Evolutionary conservation across 2,888 invertebrate species (phyloP), one percentile per base, ranked within the genome.

Genomic region (Ichneumon xanthorius): DNA sequence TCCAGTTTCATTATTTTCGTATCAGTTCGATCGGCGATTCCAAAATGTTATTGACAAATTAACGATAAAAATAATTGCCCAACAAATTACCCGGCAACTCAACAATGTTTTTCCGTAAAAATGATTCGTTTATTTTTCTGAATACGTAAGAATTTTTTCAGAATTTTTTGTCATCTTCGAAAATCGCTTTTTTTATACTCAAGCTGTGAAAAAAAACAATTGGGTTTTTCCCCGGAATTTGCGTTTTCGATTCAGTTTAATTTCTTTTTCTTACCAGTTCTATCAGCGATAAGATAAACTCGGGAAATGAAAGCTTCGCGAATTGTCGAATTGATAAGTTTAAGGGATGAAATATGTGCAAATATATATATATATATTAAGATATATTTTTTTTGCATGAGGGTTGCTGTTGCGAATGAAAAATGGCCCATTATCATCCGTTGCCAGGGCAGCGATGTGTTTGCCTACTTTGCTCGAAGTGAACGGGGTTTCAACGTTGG

Each of bases 401-500:
- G 61, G 30, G 58, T 26, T 33, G n/a, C 40, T 19, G 53, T 45
- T 30, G 40, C 48, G 68, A 82, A 82, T 82, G 77, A 82, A 82
- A 63, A 63, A 30, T 77, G 63, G 72, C 72, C 76, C 80, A 77
- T 85, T 85, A 85, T 45, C 45, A 45, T 85, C 80, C 68, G 85
- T 85, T 82, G 80, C 77, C 82, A 45, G 7, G 85, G 82, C 33
- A 63, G 73, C 85, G 67, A 80, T 80, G 82, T 85, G 85, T 85
- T 85, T 85, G 80, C 85, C 72, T 58, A 55, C 67, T 67, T n/a
- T 80, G 50, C 75, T 55, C 45, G 72, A 82, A 58, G 76, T 80
- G 26, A 81, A 50, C 61, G 78, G 55, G 45, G 73, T 78, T 82
- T 77, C 68, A 72, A 63, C 61, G 77, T 82, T 77, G 58, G 70